Evolutionary conservation across 2,888 invertebrate genomes (phyloP), one percentile per base, ranked within the genome.

Genomic region (Neuroscelio doddi): DNA sequence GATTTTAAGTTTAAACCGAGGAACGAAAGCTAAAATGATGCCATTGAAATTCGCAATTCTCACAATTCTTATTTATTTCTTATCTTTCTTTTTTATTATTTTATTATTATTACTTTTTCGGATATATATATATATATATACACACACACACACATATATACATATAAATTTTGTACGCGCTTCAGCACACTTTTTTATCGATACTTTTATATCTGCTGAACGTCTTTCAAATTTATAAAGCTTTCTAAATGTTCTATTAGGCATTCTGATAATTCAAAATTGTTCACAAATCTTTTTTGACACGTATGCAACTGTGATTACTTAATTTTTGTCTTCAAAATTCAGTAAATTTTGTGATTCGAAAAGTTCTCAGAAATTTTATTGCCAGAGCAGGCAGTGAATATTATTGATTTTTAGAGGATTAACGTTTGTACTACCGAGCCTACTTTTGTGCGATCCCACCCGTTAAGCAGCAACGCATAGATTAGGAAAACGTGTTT

Each of bases 1-100:
- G 83, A 82, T 83, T 80, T 80, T 81, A 81, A 80, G 81, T 83
- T 83, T 82, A 78, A 78, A 81, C 75, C 74, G 77, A 82, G 72
- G 55, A 77, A 76, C 74, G 75, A 78, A 77, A 79, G 73, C 75
- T 79, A 78, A 75, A 80, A 73, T 73, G 76, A 82, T 82, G 83
- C 83, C 82, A 83, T 83, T 77, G 68, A 73, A 78, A 71, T 67
- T 74, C 71, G 75, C 72, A 73, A 76, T 71, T 76, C 69, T 72
- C 73, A 64, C 73, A 68, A 71, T 64, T 74, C 77, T 73, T 64
- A 52, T 68, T 70, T 58, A 65, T 69, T 63, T 59, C 51, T 52
- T 30, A 38, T 24, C 41, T 30, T 42, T 29, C 32, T 62, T 59
- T 65, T 52, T 53, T 63, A 44, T 68, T 64, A 56, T 51, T 65